Base-by-base conservation (phyloP, 2,113 vertebrate species). In the Bos javanicus region DNA sequence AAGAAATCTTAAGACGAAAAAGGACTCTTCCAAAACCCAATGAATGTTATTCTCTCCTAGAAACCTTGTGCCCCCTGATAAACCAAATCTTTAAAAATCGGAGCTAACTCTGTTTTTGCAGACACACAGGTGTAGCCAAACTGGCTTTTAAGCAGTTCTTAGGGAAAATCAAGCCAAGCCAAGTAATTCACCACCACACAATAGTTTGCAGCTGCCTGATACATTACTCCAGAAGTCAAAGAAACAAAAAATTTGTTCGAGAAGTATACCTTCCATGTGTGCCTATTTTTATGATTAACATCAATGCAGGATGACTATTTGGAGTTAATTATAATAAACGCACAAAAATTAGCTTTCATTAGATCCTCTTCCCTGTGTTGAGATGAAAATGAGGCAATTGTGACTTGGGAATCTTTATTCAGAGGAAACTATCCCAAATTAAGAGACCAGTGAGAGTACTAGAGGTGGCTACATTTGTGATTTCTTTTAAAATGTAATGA, bases 81-180 rank as follows among this genome's bases (percentile, higher is more conserved):
- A 96, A 95, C 21, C 16, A 94, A 76, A 62, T 64, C 80, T 97
- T 96, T 81, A 93, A 90, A 39, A 91, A 52, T 67, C 62, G n/a
- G 46, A 87, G 74, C 46, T 78, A 89, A 74, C 16, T 64, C 88
- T 74, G n/a, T 43, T 85, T 97, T 64, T 90, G 30, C 71, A 93
- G 67, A 54, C 82, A 80, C 17, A 74, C 1, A 13, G 62, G 59
- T n/a, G 5, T 83, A 87, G 57, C 52, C 48, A 16, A 74, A 33
- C 26, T 91, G 54, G 21, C 30, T 97, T 85, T 71, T 90, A 96
- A 88, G 50, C 33, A 90, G 16, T 85, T 92, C 8, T 88, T 50
- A 59, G 50, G 25, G 48, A 64, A 95, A 94, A 74, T 86, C 50
- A 57, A 67, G 33, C 28, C 5, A 7, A 33, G 19, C 87, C 62